phyloP scores from a whole-genome alignment of 2,113 vertebrate genomes.

The Prionailurus bengalensis region DNA sequence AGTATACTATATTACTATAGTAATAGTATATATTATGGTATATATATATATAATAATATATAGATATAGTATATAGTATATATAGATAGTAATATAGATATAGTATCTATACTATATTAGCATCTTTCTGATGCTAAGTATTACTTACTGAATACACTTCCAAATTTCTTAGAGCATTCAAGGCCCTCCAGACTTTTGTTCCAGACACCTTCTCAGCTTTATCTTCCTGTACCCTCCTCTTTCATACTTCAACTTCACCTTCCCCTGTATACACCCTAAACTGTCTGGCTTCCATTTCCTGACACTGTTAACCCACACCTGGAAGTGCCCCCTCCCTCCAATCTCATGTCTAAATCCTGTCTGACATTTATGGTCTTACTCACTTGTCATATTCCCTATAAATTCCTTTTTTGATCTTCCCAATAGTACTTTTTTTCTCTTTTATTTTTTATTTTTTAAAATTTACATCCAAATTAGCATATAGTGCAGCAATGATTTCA shows the following conservation, averaged over 20 bases:
- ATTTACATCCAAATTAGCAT: no score
- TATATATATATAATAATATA: no score
- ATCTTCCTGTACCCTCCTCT: background rate
- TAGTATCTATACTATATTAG: background rate
- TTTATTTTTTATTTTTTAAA: no score
- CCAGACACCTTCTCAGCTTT: background rate
- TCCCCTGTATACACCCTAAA: background rate
- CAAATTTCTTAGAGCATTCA: background rate
- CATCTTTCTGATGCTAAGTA: slow-evolving; percentile 4
- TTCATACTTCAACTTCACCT: background rate
- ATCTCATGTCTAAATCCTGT: slow-evolving; percentile 1
- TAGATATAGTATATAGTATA: no score
- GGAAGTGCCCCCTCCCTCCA: background rate
- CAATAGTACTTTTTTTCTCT: background rate
- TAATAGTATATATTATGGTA: no score
- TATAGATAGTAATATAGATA: no score
- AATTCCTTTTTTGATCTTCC: slow-evolving; percentile 28
- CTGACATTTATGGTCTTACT: slow-evolving; percentile 23
- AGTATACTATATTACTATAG: no score
- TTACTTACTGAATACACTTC: background rate
- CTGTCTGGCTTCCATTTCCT: background rate
- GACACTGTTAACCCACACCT: background rate
- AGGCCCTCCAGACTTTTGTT: background rate
- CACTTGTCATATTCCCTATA: background rate
- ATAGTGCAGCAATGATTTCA: no score